These are phyloP conservation scores for Pristionchus japonicus DNA, from an alignment of 2,888 invertebrate genomes.

Conservation along the genomic window DNA sequence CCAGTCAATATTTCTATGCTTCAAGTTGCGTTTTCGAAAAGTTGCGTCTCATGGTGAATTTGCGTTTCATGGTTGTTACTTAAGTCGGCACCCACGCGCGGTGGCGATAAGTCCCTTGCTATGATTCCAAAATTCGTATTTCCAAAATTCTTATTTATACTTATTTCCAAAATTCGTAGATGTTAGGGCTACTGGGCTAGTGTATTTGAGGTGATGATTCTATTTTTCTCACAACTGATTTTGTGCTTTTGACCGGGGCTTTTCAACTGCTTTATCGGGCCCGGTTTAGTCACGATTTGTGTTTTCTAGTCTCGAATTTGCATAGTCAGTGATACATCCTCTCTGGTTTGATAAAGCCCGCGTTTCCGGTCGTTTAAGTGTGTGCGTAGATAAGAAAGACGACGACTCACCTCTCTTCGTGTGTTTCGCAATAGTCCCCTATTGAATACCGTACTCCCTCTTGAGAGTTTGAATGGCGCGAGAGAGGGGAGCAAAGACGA, in stretches of 20 bases:
- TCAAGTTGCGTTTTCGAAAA: background rate
- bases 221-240: too few relatives aligned
- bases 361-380: background rate
- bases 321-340: conserved; percentile 1
- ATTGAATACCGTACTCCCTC: conserved; percentile 9
- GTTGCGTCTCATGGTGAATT: background rate
- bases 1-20: background rate
- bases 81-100: background rate
- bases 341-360: background rate
- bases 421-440: conserved; percentile 43
- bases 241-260: too few relatives aligned
- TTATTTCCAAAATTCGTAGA: too few relatives aligned
- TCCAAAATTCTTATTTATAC: too few relatives aligned
- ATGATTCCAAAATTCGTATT: background rate
- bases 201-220: too few relatives aligned
- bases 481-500: background rate
- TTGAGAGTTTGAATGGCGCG: background rate
- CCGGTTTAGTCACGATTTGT: background rate
- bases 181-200: too few relatives aligned
- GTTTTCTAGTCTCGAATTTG: conserved; percentile 29
- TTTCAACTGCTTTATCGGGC: too few relatives aligned
- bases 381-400: background rate
- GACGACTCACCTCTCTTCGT: conserved; percentile 8
- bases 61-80: background rate
- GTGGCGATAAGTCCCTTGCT: background rate